Conservation (phyloP, 2,113 vertebrate species). For the zebrafish (Danio rerio) region GRCz12tu NC_133182.1:38273501-38274000, state of each 20-base stretch:
- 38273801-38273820: background rate
- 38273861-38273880: too few relatives aligned
- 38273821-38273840: background rate
- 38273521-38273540: slow-evolving; percentile 61
- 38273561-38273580: slow-evolving; percentile 4
- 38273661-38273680: slow-evolving; percentile 15
- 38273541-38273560: background rate
- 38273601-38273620: slow-evolving; percentile 5
- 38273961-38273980: too few relatives aligned
- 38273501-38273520: slow-evolving; percentile 40
- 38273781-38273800: background rate
- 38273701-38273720: background rate
- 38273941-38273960: too few relatives aligned
- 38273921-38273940: too few relatives aligned
- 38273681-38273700: slow-evolving; percentile 31
- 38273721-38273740: slow-evolving; percentile 10
- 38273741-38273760: slow-evolving; percentile 11
- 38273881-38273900: too few relatives aligned
- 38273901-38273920: too few relatives aligned
- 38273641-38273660: background rate
- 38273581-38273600: slow-evolving; percentile 8
- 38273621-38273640: background rate
- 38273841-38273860: too few relatives aligned
- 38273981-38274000: too few relatives aligned
- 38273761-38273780: background rate